Base-by-base conservation (phyloP, 2,113 vertebrate genomes). In the Larimichthys polyactis region DNA sequence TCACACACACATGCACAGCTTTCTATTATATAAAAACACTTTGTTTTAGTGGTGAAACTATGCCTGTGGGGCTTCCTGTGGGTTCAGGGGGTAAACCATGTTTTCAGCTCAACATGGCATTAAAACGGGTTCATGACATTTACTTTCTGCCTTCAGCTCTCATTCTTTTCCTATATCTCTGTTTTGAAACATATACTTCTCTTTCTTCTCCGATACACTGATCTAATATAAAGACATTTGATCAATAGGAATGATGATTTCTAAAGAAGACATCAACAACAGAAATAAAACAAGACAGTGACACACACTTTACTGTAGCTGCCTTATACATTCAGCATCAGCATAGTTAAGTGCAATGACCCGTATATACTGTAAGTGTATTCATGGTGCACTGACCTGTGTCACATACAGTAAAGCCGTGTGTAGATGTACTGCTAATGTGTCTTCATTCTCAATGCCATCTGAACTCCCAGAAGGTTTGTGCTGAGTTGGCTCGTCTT, bases 371-470 rank as follows among this genome's bases (percentile, higher is more conserved):
- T 77, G 27, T 71, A 72, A 60, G 51, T 62, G 24, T 75, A 65
- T 60, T 76, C 29, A 75, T n/a, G 32, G 59, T 15, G 67, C 83
- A 83, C 65, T 81, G 87, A 88, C 75, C 79, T 81, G 40, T 83
- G 49, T 43, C 5, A 8, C 29, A 14, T 19, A 22, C 5, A 32
- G 44, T 63, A 64, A 71, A 49, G 5, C 48, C 16, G 27, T 62
- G 48, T 70, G 1, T 72, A 24, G 58, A 36, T 65, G 3, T 22
- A 72, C 22, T 14, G 12, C 2, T 22, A 15, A 24, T 40, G 54
- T 19, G 20, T 60, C 15, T 44, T 40, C 4, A 40, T 63, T 40
- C 17, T 76, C 17, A 66, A 49, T 10, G 20, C 7, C 17, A 43
- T 27, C 5, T 69, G 2, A 60, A 52, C 46, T 62, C 15, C 55